Conservation (phyloP, 1,140 invertebrate species). For the Drosophila burlai region DNA sequence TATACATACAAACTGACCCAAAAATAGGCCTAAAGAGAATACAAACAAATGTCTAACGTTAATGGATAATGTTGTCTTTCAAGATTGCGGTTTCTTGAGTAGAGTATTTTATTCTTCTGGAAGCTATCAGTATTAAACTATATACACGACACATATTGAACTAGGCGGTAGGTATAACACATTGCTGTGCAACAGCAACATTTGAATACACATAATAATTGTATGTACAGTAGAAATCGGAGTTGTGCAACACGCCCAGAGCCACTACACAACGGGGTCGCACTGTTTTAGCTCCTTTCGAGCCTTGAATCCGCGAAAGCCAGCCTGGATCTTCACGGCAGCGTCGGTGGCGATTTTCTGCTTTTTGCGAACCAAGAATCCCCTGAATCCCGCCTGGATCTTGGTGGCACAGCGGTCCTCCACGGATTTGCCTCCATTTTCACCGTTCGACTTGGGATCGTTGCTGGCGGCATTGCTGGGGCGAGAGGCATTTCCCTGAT, state of each 20-base stretch:
- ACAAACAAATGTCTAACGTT: slow-evolving; percentile 34
- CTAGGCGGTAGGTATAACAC: slow-evolving; percentile 29
- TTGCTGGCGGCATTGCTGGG: slow-evolving; percentile 16
- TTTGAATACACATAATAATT: slow-evolving; percentile 44
- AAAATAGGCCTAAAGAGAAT: slow-evolving; percentile 38
- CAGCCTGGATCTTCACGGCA: slow-evolving; percentile 88
- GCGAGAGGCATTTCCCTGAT: slow-evolving; percentile 29
- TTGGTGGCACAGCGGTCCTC: slow-evolving; percentile 89
- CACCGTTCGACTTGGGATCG: slow-evolving; percentile 26
- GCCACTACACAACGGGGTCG: slow-evolving; percentile 30
- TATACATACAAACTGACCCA: slow-evolving; percentile 27
- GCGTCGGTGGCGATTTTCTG: slow-evolving; percentile 86
- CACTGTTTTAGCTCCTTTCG: slow-evolving; percentile 85
- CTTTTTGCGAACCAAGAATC: slow-evolving; percentile 89
- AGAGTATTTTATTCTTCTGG: slow-evolving; percentile 49
- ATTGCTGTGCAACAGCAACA: slow-evolving; percentile 28
- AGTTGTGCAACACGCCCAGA: slow-evolving; percentile 20
- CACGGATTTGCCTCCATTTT: slow-evolving; percentile 55
- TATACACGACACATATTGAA: slow-evolving; percentile 46
- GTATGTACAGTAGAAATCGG: slow-evolving; percentile 44
- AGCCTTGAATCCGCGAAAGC: slow-evolving; percentile 87
- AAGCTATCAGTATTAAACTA: slow-evolving; percentile 46
- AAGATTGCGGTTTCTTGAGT: slow-evolving; percentile 44
- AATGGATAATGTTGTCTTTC: slow-evolving; percentile 48
- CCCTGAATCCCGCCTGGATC: slow-evolving; percentile 91